Conservation (phyloP, 2,113 vertebrate species). For the Oceanodroma tethys region DNA sequence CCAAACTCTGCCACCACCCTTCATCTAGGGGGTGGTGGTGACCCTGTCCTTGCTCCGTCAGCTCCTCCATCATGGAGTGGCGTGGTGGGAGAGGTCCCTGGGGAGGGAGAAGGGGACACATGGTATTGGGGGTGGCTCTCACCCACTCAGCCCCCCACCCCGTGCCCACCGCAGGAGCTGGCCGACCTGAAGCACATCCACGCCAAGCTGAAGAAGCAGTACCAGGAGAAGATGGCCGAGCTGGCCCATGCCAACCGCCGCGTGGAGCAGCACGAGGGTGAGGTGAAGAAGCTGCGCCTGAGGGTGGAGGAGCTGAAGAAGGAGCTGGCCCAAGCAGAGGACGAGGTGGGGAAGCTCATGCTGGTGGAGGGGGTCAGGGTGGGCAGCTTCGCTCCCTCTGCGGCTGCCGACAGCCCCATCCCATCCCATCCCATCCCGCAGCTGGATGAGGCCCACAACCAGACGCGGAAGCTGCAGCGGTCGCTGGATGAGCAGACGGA, state of each 20-base stretch:
- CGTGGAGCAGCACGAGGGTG: conserved; percentile 88
- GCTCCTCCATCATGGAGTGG: neutral
- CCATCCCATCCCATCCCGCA: neutral
- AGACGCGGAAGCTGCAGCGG: conserved; percentile 52
- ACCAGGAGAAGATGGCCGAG: conserved; percentile 91
- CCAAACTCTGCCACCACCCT: neutral
- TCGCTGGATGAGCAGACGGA: conserved; percentile 44
- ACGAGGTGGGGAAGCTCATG: conserved; percentile 75
- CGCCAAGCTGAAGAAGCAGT: conserved; percentile 94
- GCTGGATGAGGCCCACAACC: conserved; percentile 62
- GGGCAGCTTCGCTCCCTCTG: neutral
- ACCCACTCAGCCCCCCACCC: neutral
- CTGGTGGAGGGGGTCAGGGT: neutral
- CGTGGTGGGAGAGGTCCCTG: neutral
- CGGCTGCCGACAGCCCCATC: accelerated
- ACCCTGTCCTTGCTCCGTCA: neutral
- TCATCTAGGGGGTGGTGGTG: neutral
- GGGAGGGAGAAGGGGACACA: neutral
- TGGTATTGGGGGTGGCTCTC: neutral
- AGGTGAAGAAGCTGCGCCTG: conserved; percentile 93
- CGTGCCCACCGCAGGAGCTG: conserved; percentile 77
- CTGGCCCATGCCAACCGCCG: conserved; percentile 87
- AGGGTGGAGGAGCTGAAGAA: conserved; percentile 97
- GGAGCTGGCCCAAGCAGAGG: conserved; percentile 94
- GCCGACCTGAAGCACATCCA: conserved; percentile 91